These are phyloP conservation scores for Callospermophilus lateralis DNA, from an alignment of 2,113 vertebrate species.

Conservation along the genomic window DNA sequence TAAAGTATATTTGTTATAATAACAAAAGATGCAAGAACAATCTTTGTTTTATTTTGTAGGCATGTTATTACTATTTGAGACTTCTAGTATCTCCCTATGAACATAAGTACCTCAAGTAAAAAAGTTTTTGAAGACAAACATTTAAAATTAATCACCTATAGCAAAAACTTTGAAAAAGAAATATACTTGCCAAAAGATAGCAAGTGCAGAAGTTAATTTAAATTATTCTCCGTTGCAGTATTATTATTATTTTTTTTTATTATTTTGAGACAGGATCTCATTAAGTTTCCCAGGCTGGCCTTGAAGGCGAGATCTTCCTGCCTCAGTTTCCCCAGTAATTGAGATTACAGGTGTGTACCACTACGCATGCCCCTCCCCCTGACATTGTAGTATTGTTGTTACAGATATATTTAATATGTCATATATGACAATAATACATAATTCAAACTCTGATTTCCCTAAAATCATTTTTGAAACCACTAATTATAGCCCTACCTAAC, in stretches of 20 bases:
- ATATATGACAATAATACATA: constrained; percentile 29
- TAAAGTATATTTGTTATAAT: constrained; percentile 71
- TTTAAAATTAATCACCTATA: constrained; percentile 57
- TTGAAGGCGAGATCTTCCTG: background rate
- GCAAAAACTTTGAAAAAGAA: constrained; percentile 51
- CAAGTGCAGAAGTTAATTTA: constrained; percentile 53
- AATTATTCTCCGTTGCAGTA: constrained; percentile 57
- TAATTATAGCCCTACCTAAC: constrained; percentile 45
- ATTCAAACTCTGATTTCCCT: constrained; percentile 49
- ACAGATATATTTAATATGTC: constrained; percentile 60
- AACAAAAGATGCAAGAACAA: constrained; percentile 59
- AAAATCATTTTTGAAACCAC: constrained; percentile 72
- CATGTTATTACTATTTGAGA: constrained; percentile 50
- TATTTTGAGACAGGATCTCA: background rate
- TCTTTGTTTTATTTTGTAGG: constrained; percentile 61
- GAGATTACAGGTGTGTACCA: background rate
- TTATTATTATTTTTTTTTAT: constrained; percentile 29
- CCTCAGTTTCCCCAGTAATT: background rate
- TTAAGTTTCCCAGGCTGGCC: background rate
- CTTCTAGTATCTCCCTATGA: constrained; percentile 41
- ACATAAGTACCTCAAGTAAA: constrained; percentile 18
- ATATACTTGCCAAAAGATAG: constrained; percentile 60
- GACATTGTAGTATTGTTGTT: constrained; percentile 66
- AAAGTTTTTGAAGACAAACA: constrained; percentile 55
- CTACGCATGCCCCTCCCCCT: background rate